These are phyloP conservation scores for Stegana nigrithorax DNA, from an alignment of 2,888 invertebrate genomes.

Conservation along the genomic window DNA sequence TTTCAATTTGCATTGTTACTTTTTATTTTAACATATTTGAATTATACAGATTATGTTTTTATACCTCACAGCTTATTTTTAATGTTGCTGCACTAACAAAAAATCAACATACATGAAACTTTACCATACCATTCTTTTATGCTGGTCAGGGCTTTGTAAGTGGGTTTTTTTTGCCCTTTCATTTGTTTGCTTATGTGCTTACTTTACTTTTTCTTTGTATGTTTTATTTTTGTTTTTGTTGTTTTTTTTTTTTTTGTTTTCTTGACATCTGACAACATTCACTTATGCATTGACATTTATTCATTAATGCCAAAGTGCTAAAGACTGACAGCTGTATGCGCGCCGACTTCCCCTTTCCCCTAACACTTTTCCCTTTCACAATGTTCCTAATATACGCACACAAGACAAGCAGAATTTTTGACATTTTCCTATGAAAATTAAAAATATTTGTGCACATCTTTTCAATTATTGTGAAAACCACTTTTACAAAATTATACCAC, in stretches of 20 bases:
- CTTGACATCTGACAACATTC: too few relatives aligned
- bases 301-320: background rate
- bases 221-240: background rate
- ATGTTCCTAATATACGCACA: too few relatives aligned
- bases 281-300: background rate
- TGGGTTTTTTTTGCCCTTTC: too few relatives aligned
- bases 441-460: slow-evolving; percentile 6
- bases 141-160: too few relatives aligned
- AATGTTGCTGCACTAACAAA: background rate
- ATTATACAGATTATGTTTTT: too few relatives aligned
- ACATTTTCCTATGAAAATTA: slow-evolving; percentile 13
- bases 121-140: too few relatives aligned
- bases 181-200: background rate
- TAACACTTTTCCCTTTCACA: background rate
- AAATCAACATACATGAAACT: too few relatives aligned
- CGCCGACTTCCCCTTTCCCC: background rate
- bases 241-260: too few relatives aligned
- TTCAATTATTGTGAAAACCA: slow-evolving; percentile 4
- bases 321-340: slow-evolving; percentile 4
- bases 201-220: background rate
- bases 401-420: slow-evolving; percentile 7
- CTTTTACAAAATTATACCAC: too few relatives aligned
- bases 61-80: too few relatives aligned
- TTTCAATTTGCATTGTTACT: too few relatives aligned
- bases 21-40: too few relatives aligned